These are phyloP conservation scores for Latrodectus geometricus DNA, from an alignment of 1,140 invertebrate genomes.

Conservation along the genomic window DNA sequence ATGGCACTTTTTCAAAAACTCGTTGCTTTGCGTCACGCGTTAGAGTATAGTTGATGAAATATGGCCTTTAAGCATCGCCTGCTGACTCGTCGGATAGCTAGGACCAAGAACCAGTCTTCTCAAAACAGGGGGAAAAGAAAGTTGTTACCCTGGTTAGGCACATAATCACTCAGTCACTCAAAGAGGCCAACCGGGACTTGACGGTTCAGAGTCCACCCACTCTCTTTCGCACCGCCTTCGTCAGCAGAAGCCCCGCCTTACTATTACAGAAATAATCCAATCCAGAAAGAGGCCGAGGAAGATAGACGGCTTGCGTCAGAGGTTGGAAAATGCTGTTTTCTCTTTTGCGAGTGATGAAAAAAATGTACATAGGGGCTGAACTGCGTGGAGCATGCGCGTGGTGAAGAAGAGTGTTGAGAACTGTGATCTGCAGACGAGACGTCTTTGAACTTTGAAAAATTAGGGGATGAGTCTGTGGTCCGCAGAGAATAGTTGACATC, in stretches of 20 bases:
- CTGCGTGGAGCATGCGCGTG: background rate
- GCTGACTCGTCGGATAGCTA: conserved; percentile 36
- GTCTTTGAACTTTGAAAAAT: conserved; percentile 61
- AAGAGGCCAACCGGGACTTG: conserved; percentile 59
- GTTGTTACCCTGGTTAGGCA: conserved; percentile 61
- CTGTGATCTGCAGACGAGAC: conserved; percentile 36
- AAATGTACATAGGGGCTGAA: background rate
- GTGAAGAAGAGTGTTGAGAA: conserved; percentile 9
- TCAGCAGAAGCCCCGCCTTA: conserved; percentile 4
- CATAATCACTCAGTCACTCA: conserved; percentile 62
- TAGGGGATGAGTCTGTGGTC: conserved; percentile 24
- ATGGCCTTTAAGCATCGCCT: conserved; percentile 48
- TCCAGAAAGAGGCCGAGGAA: background rate
- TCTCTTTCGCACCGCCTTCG: conserved; percentile 2
- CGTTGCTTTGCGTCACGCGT: conserved; percentile 42
- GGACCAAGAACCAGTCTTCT: conserved; percentile 36
- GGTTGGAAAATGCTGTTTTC: conserved; percentile 12
- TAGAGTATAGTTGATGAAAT: conserved; percentile 44
- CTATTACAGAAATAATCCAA: background rate
- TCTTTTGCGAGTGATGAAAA: background rate
- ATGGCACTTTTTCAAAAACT: conserved; percentile 39
- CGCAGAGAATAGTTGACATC: conserved; percentile 46
- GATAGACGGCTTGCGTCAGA: conserved; percentile 41
- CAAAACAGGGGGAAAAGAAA: conserved; percentile 55
- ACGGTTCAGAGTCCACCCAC: conserved; percentile 28